Percentiles rank a stretch among this genome's conserved stretches.
phyloP scores from a whole-genome alignment of 2,888 invertebrate genomes.

The Griposia aprilina region DNA sequence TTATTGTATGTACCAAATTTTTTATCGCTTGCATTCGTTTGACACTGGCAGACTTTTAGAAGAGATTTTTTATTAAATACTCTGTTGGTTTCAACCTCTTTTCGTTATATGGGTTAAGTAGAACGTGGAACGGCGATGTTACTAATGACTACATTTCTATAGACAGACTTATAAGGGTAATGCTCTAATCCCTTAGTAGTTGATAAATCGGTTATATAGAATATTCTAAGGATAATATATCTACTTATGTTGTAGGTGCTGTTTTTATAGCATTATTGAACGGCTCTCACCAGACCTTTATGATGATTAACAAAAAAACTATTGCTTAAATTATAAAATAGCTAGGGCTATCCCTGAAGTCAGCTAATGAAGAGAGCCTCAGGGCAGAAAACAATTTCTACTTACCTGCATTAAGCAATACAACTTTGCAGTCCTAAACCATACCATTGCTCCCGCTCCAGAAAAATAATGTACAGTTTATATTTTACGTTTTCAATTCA shows the following conservation, averaged over 20 bases:
- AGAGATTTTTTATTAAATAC: slow-evolving; percentile 26
- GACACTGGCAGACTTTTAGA: slow-evolving; percentile 20
- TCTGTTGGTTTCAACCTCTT: slow-evolving; percentile 5
- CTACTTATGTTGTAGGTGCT: not conserved
- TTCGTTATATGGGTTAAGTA: slow-evolving; percentile 21
- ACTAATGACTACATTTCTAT: slow-evolving; percentile 28
- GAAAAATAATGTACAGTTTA: slow-evolving; percentile 24
- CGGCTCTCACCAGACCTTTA: not conserved
- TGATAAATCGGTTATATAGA: not conserved
- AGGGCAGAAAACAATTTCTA: not conserved
- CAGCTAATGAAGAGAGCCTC: slow-evolving; percentile 10
- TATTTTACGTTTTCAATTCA: slow-evolving; percentile 37
- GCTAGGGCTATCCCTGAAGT: slow-evolving; percentile 4
- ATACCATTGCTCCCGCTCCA: not conserved
- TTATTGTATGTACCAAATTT: slow-evolving; percentile 57
- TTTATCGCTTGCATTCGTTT: slow-evolving; percentile 51
- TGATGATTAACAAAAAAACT: not conserved
- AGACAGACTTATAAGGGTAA: not conserved
- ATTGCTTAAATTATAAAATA: not conserved
- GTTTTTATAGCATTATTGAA: not conserved
- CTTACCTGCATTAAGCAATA: not conserved
- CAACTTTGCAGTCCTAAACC: not conserved
- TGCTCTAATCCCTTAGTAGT: not conserved
- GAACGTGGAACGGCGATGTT: not conserved
- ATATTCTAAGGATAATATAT: not conserved